A percentile compares a stretch with the other conserved stretches of the same genome.
Conservation (phyloP, 2,888 invertebrate genomes). For the Zhengitettix transpicula region DNA sequence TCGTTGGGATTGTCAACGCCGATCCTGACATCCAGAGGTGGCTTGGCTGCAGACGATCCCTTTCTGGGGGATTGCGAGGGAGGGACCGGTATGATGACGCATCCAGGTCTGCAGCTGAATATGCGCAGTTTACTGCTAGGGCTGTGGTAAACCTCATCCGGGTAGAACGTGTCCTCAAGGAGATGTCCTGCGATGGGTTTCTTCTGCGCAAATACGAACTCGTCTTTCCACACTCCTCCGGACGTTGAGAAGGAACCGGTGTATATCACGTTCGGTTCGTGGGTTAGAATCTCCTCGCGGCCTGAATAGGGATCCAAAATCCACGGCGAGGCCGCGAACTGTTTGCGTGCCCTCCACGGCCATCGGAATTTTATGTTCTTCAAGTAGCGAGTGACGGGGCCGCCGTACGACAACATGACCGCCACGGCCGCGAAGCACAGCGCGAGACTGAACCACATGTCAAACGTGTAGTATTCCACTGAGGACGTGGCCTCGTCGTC, state of each 20-base stretch:
- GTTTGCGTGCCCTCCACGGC: background rate
- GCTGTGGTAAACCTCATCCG: slow-evolving; percentile 4
- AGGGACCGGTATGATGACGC: slow-evolving; percentile 16
- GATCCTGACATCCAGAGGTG: slow-evolving; percentile 4
- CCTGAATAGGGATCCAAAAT: background rate
- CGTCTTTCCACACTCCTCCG: background rate
- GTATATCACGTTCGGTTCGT: background rate
- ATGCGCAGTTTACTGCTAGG: slow-evolving; percentile 18
- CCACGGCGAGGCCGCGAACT: background rate
- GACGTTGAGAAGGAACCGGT: background rate
- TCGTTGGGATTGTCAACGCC: slow-evolving; percentile 18
- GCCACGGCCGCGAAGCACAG: background rate
- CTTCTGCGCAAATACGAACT: slow-evolving; percentile 14
- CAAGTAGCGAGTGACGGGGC: background rate
- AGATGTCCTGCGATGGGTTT: background rate
- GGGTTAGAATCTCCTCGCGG: background rate
- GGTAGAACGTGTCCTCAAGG: slow-evolving; percentile 8
- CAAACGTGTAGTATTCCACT: slow-evolving; percentile 1
- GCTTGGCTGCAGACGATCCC: background rate
- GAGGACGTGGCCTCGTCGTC: background rate
- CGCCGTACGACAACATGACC: background rate
- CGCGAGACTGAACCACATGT: no score
- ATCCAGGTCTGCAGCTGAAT: slow-evolving; percentile 18
- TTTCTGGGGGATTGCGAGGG: slow-evolving; percentile 1
- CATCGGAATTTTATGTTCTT: background rate